Evolutionary conservation across 2,797 vertebrate genomes (phyloP), one percentile per base, ranked within the genome.

Genomic region (Chrysocyon brachyurus): DNA sequence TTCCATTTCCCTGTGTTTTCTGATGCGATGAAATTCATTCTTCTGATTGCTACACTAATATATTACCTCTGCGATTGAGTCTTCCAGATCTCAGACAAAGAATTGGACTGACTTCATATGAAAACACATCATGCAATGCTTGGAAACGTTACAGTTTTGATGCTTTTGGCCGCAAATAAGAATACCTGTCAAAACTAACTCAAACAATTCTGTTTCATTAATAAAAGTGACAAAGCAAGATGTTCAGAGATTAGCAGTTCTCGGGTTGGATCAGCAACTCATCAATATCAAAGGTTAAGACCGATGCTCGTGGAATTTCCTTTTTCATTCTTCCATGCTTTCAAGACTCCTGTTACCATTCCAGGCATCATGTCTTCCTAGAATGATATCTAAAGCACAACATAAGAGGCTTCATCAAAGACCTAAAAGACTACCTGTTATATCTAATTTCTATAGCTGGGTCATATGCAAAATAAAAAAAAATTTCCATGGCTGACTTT

Each of bases 281-380:
- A 57, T 75, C 33, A 12, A 2, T n/a, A 33, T 52, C 66, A 90
- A 90, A 86, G 49, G n/a, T 56, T 57, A 93, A 88, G 54, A 68
- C 78, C 40, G 31, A 3, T 86, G 26, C 56, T 11, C 5, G 19
- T 24, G 64, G 40, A 73, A 77, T 36, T 94, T 91, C 83, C 66
- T 77, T 90, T 91, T 70, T 89, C 24, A 61, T 90, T 86, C 46
- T 73, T 89, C 94, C 33, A 7, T 90, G 75, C 26, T 93, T 90
- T 96, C 36, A 95, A 56, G 54, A 78, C 66, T 28, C 21, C 3
- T 22, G 6, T 4, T 88, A 56, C 6, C 59, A n/a, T 90, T 93
- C 54, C 19, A 36, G 83, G 10, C 5, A 56, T 66, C 28, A 14
- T 49, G 19, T 91, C 12, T 92, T 92, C 33, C 33, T 73, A 85